Evolutionary conservation across 2,888 invertebrate species (phyloP).

Genomic region (Meloe dianella): DNA sequence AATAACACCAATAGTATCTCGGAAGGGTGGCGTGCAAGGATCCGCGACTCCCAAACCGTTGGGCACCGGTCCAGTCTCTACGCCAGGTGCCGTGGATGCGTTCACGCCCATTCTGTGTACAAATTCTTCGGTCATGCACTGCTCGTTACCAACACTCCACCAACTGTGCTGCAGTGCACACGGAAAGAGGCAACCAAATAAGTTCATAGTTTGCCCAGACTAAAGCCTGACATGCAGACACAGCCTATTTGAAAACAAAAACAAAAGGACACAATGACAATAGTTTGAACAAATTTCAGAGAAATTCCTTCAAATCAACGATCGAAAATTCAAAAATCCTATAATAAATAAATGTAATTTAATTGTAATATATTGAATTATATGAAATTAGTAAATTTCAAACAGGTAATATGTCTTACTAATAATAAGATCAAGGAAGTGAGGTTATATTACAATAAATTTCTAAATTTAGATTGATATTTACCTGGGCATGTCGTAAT

Average conservation of each 20-base stretch:
- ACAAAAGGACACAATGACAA: neutral
- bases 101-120: conserved; percentile 59
- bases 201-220: conserved; percentile 67
- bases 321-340: neutral
- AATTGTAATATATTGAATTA: neutral
- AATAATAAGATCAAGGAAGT: conserved; percentile 23
- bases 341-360: neutral
- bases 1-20: conserved; percentile 56
- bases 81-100: conserved; percentile 55
- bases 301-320: neutral
- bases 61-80: conserved; percentile 43
- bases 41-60: conserved; percentile 46
- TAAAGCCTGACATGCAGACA: conserved; percentile 61
- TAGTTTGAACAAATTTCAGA: neutral
- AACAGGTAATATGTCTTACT: conserved; percentile 18
- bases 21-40: conserved; percentile 50
- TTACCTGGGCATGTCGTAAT: conserved; percentile 57
- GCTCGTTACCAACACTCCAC: conserved; percentile 57
- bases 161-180: conserved; percentile 66
- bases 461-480: conserved; percentile 26
- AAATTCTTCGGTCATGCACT: conserved; percentile 58
- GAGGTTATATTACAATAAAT: conserved; percentile 33
- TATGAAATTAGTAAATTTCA: conserved; percentile 9
- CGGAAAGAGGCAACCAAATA: conserved; percentile 65
- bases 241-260: conserved; percentile 45